Conservation (phyloP, 1,140 invertebrate genomes). For the Scaptomyza hsui region DNA sequence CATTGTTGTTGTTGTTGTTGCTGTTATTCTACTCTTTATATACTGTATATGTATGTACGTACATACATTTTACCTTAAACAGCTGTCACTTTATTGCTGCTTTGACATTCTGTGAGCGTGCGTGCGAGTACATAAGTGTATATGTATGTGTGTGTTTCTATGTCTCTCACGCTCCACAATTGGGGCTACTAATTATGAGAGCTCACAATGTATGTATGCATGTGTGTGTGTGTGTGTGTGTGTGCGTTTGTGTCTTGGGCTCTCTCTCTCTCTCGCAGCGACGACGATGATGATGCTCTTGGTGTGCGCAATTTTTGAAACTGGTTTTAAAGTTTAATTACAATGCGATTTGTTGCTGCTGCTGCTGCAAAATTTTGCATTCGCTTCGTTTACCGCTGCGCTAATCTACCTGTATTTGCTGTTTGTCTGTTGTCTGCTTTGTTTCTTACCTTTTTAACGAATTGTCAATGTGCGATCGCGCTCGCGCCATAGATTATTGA, state of each 20-base stretch:
- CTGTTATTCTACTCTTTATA: slow-evolving; percentile 33
- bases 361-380: slow-evolving; percentile 66
- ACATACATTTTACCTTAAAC: slow-evolving; percentile 69
- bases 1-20: slow-evolving; percentile 49
- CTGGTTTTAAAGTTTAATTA: slow-evolving; percentile 78
- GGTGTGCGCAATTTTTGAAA: slow-evolving; percentile 48
- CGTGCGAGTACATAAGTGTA: slow-evolving; percentile 7
- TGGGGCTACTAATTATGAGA: slow-evolving; percentile 51
- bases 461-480: slow-evolving; percentile 53
- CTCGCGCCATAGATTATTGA: slow-evolving; percentile 69
- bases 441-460: slow-evolving; percentile 58
- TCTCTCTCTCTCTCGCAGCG: slow-evolving; percentile 20
- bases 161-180: slow-evolving; percentile 18
- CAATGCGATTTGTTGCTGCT: slow-evolving; percentile 62
- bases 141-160: slow-evolving; percentile 21
- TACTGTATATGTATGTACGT: too few relatives aligned
- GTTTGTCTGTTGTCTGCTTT: slow-evolving; percentile 36
- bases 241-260: slow-evolving; percentile 15
- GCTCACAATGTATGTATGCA: slow-evolving; percentile 26
- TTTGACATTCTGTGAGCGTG: slow-evolving; percentile 31
- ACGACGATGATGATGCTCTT: slow-evolving; percentile 4
- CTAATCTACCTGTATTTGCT: slow-evolving; percentile 56
- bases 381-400: slow-evolving; percentile 41
- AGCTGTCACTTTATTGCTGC: slow-evolving; percentile 65
- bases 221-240: slow-evolving; percentile 9